Evolutionary conservation across 2,888 invertebrate genomes (phyloP).

Genomic region (Elysia crispata): DNA sequence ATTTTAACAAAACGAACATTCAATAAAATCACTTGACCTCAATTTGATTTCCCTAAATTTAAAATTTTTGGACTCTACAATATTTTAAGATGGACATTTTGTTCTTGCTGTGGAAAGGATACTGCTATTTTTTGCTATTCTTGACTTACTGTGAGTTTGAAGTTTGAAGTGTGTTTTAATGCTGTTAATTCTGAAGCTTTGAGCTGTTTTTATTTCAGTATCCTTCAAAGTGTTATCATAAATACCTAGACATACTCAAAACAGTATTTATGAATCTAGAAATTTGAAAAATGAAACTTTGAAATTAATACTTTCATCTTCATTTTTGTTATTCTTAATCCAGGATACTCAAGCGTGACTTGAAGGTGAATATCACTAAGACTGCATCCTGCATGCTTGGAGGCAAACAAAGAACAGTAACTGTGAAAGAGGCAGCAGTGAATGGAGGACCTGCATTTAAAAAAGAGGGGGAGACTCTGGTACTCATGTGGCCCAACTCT

Average conservation of each 20-base stretch:
- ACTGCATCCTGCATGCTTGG: constrained; percentile 89
- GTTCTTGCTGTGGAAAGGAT: no score
- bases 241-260: no score
- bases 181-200: not conserved
- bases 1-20: no score
- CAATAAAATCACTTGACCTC: no score
- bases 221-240: not conserved
- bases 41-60: no score
- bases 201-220: not conserved
- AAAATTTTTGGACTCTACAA: no score
- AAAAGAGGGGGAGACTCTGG: constrained; percentile 74
- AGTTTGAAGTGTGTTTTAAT: no score
- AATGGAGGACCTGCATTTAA: constrained; percentile 75
- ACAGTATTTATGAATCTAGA: not conserved
- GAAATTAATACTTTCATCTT: not conserved
- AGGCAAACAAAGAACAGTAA: constrained; percentile 84
- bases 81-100: no score
- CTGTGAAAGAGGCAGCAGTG: constrained; percentile 80
- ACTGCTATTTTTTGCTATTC: no score
- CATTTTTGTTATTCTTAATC: constrained; percentile 58
- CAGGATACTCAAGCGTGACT: constrained; percentile 85
- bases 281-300: not conserved
- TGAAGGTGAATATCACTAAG: constrained; percentile 85
- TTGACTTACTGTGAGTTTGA: no score
- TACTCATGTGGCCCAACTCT: constrained; percentile 71